These are phyloP conservation scores for Melopsittacus undulatus DNA, from an alignment of 2,797 vertebrate genomes.

Conservation along the genomic window DNA sequence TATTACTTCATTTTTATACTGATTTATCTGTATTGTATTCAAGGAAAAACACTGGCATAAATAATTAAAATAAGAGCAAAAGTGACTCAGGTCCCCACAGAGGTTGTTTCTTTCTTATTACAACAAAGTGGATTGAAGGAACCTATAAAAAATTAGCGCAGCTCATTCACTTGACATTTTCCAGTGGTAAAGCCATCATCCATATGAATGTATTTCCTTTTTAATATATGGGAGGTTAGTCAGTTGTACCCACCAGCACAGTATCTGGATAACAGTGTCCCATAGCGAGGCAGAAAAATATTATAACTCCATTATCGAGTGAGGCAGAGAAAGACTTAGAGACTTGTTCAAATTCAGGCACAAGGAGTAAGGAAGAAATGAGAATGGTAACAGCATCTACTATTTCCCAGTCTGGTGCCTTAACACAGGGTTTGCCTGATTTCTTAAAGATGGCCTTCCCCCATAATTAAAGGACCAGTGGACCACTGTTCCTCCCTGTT, in stretches of 20 bases:
- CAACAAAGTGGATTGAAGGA: not conserved
- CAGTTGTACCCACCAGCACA: not conserved
- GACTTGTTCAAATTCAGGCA: not conserved
- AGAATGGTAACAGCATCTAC: not conserved
- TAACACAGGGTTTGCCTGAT: not conserved
- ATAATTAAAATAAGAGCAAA: constrained; percentile 23
- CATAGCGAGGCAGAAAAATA: not conserved
- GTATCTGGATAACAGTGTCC: not conserved
- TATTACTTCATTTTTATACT: constrained; percentile 8
- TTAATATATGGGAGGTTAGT: constrained; percentile 21
- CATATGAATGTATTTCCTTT: constrained; percentile 12
- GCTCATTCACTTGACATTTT: constrained; percentile 38
- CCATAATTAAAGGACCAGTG: not conserved
- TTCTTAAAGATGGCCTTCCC: not conserved
- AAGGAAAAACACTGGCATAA: constrained; percentile 29
- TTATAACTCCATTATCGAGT: not conserved
- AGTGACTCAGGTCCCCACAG: constrained; percentile 25
- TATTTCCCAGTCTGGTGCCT: not conserved
- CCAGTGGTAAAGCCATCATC: constrained; percentile 1
- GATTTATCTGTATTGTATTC: constrained; percentile 24
- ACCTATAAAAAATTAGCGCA: not conserved
- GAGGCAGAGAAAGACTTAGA: not conserved
- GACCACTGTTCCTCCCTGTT: not conserved
- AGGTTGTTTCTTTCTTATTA: constrained; percentile 8
- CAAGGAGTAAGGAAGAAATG: not conserved